Evolutionary conservation across 2,888 invertebrate species (phyloP).

Genomic region (Anaspis maculata): DNA sequence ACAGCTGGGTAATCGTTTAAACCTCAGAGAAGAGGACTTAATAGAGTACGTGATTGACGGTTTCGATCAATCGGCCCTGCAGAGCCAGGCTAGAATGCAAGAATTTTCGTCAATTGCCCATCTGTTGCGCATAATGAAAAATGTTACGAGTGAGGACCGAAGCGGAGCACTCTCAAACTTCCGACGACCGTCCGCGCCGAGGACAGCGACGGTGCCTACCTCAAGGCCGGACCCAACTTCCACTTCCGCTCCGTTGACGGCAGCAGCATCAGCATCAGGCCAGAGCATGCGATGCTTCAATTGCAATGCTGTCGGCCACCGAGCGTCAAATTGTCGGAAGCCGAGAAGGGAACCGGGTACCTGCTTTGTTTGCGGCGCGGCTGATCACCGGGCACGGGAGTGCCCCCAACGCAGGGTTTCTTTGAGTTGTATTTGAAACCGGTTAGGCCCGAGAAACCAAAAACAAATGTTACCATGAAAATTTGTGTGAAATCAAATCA

Average conservation of each 20-base stretch:
- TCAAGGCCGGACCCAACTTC: no score
- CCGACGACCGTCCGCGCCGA: no score
- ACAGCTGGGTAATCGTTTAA: background rate
- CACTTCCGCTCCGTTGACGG: no score
- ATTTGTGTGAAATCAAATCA: background rate
- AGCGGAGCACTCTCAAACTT: no score
- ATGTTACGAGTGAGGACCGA: background rate
- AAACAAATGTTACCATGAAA: background rate
- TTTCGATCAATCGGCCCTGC: background rate
- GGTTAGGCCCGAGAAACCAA: background rate
- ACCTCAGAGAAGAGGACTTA: background rate
- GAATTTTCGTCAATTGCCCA: background rate
- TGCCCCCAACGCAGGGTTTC: constrained; percentile 7
- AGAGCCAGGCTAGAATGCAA: background rate
- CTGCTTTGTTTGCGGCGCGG: constrained; percentile 11
- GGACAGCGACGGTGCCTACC: no score
- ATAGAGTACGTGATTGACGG: constrained; percentile 1
- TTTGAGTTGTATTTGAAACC: background rate
- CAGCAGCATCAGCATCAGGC: no score
- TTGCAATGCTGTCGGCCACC: constrained; percentile 6
- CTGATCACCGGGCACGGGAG: constrained; percentile 5
- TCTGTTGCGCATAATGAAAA: background rate
- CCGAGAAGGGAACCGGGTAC: constrained; percentile 10
- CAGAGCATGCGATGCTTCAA: constrained; percentile 6
- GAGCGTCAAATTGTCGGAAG: constrained; percentile 5